A percentile compares a stretch with the other conserved stretches of the same genome.
Conservation (phyloP, 2,888 invertebrate genomes). For the Lithophane socia region DNA sequence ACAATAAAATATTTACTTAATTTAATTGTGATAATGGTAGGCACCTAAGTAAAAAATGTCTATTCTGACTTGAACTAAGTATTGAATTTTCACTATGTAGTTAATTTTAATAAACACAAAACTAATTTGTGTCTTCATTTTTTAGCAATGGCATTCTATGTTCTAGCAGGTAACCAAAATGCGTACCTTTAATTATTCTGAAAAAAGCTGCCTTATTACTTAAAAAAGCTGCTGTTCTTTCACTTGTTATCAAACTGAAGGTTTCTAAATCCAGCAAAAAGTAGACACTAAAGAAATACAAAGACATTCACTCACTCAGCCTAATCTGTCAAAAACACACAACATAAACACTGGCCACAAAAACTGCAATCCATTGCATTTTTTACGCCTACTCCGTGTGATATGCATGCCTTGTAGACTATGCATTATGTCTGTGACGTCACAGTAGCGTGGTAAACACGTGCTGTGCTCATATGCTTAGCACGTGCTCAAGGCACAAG, state of each 20-base stretch:
- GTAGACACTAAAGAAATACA: too few species aligned
- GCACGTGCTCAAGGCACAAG: conserved; percentile 48
- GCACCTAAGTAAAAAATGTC: background rate
- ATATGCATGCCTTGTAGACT: conserved; percentile 38
- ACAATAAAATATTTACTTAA: background rate
- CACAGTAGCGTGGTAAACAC: conserved; percentile 46
- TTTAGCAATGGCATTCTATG: too few species aligned
- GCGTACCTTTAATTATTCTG: background rate
- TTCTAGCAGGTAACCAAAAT: background rate
- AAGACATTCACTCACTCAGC: conserved; percentile 7
- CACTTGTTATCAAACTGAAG: background rate
- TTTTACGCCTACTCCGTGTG: conserved; percentile 31
- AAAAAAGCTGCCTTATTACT: background rate
- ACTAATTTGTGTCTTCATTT: background rate
- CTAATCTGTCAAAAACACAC: conserved; percentile 40
- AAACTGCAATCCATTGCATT: conserved; percentile 29
- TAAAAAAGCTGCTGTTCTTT: background rate
- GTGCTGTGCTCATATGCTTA: conserved; percentile 45
- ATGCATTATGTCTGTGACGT: conserved; percentile 46
- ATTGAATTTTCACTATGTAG: background rate
- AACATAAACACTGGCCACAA: conserved; percentile 45
- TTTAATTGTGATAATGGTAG: background rate
- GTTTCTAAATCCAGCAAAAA: background rate
- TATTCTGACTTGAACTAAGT: background rate
- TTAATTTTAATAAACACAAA: too few species aligned